These are phyloP conservation scores for Emydocephalus ijimae DNA, from an alignment of 2,113 vertebrate species.

Conservation along the genomic window DNA sequence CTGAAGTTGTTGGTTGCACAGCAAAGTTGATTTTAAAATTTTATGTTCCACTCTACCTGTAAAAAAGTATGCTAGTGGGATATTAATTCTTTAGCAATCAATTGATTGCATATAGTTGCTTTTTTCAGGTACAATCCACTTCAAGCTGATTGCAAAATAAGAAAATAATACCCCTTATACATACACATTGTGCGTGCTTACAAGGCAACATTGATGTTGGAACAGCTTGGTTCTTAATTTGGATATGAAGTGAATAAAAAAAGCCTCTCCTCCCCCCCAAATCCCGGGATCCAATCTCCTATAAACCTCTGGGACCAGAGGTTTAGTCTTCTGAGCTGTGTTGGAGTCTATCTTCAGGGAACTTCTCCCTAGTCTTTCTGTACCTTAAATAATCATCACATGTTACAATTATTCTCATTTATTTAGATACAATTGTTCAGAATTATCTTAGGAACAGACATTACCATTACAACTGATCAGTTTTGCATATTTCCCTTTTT, in stretches of 20 bases:
- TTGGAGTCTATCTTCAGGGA: not conserved
- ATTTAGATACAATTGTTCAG: not conserved
- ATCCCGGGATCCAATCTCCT: not conserved
- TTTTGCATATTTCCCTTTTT: not conserved
- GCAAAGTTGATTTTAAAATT: conserved; percentile 57
- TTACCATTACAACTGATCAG: not conserved
- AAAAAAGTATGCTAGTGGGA: conserved; percentile 58
- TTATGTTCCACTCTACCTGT: conserved; percentile 47
- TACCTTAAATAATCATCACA: not conserved
- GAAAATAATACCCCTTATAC: conserved; percentile 36
- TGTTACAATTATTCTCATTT: not conserved
- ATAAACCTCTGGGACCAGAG: not conserved
- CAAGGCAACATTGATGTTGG: conserved; percentile 8
- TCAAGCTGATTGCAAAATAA: conserved; percentile 47
- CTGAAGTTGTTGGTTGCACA: conserved; percentile 58
- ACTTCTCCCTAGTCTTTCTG: not conserved
- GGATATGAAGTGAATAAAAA: conserved; percentile 27
- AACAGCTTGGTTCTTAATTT: conserved; percentile 8
- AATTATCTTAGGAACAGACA: not conserved
- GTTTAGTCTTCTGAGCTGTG: not conserved
- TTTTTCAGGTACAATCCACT: conserved; percentile 44
- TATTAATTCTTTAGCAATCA: conserved; percentile 61
- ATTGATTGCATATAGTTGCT: conserved; percentile 56
- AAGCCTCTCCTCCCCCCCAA: not conserved
- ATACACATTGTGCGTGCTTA: conserved; percentile 23